phyloP scores from a whole-genome alignment of 35 echinoderm and acorn worm genomes.

The Apostichopus japonicus region DNA sequence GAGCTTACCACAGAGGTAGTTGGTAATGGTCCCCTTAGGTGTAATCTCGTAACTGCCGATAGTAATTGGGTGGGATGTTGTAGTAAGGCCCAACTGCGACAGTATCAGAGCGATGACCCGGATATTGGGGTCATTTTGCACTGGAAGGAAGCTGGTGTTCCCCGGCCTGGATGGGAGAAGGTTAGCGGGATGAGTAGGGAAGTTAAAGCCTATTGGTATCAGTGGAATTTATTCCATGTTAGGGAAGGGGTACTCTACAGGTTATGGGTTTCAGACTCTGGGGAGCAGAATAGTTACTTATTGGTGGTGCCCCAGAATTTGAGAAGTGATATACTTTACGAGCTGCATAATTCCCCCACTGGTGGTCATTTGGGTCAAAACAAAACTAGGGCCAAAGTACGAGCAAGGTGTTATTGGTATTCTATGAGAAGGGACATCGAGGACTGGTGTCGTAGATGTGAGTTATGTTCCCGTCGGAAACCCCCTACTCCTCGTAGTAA shows the following conservation, averaged over 20 bases:
- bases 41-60: not conserved
- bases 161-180: not conserved
- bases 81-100: not conserved
- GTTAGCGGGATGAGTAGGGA: not conserved
- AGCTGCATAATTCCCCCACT: conserved; percentile 19
- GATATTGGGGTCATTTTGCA: not conserved
- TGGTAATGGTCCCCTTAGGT: not conserved
- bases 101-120: not conserved
- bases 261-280: conserved; percentile 26
- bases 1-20: not conserved
- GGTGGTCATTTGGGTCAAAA: conserved; percentile 37
- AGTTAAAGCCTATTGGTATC: conserved; percentile 21
- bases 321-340: conserved; percentile 10
- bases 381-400: conserved; percentile 29
- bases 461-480: conserved; percentile 46
- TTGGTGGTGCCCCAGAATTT: conserved; percentile 17
- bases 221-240: conserved; percentile 14
- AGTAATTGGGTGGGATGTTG: not conserved
- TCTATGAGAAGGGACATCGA: conserved; percentile 6
- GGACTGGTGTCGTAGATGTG: conserved; percentile 43
- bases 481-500: conserved; percentile 27
- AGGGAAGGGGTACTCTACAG: conserved; percentile 13
- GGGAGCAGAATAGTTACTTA: not conserved
- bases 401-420: conserved; percentile 36
- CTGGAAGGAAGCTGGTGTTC: not conserved